phyloP scores from a whole-genome alignment of 2,888 invertebrate species.

The Synergus gifuensis region DNA sequence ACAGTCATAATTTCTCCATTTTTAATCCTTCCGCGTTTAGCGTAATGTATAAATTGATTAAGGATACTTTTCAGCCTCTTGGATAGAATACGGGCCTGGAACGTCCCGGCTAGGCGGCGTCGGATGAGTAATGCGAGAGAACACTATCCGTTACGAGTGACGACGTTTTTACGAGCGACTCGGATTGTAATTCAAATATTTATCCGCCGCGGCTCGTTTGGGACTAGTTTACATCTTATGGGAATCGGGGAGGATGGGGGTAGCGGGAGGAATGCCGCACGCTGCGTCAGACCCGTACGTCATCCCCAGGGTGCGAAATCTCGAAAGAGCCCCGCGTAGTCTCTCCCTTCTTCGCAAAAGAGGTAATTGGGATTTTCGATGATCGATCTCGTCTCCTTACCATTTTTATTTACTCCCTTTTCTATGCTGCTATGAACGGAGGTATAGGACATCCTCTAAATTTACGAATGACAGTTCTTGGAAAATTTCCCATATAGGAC shows the following conservation, averaged over 20 bases:
- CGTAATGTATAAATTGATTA: conserved; percentile 15
- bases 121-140: conserved; percentile 51
- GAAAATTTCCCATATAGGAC: neutral
- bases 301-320: conserved; percentile 70
- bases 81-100: conserved; percentile 42
- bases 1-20: neutral
- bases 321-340: conserved; percentile 49
- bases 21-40: neutral
- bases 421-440: conserved; percentile 20
- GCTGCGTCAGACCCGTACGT: conserved; percentile 74
- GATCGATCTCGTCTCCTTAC: conserved; percentile 25
- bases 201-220: conserved; percentile 68
- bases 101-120: conserved; percentile 36
- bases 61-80: neutral
- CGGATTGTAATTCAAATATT: conserved; percentile 74
- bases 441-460: conserved; percentile 4
- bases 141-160: conserved; percentile 71
- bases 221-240: conserved; percentile 64
- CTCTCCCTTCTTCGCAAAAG: conserved; percentile 41
- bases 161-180: conserved; percentile 74
- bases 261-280: conserved; percentile 60
- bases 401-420: conserved; percentile 32
- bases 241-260: conserved; percentile 55
- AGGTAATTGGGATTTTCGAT: conserved; percentile 40
- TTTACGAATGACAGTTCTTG: conserved; percentile 20